These are phyloP conservation scores for Drosophila atripex DNA, from an alignment of 2,888 invertebrate genomes.

Conservation along the genomic window DNA sequence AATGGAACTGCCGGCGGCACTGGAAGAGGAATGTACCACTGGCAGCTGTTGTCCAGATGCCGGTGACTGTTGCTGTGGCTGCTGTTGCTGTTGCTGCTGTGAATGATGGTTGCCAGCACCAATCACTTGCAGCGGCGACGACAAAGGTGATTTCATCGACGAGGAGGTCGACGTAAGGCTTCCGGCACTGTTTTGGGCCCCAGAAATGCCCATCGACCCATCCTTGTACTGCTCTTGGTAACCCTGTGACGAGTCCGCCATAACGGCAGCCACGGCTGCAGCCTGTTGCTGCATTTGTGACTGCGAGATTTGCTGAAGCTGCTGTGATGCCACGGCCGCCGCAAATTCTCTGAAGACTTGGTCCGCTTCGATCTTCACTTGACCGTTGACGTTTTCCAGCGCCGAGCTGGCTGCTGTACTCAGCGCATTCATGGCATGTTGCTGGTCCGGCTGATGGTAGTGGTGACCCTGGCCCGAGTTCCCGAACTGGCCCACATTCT, in stretches of 20 bases:
- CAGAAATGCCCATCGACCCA: constrained; percentile 46
- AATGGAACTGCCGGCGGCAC: constrained; percentile 33
- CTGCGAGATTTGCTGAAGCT: constrained; percentile 79
- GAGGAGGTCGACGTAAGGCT: constrained; percentile 82
- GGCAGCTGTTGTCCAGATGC: constrained; percentile 50
- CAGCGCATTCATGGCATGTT: constrained; percentile 74
- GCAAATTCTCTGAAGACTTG: constrained; percentile 82
- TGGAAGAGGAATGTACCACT: constrained; percentile 72
- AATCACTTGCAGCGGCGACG: constrained; percentile 77
- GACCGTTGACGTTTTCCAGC: constrained; percentile 72
- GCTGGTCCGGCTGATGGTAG: constrained; percentile 72
- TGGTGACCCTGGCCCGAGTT: constrained; percentile 62
- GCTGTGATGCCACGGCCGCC: constrained; percentile 81
- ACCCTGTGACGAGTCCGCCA: constrained; percentile 75
- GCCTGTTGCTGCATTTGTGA: constrained; percentile 72
- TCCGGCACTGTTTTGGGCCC: constrained; percentile 54
- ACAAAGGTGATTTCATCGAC: constrained; percentile 82
- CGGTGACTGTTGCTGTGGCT: constrained; percentile 41
- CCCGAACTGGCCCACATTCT: constrained; percentile 75
- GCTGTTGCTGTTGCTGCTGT: constrained; percentile 32
- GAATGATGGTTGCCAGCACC: constrained; percentile 38
- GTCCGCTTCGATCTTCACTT: constrained; percentile 82
- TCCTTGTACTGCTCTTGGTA: constrained; percentile 78
- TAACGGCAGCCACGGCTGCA: constrained; percentile 70
- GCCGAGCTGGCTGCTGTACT: constrained; percentile 73